These are phyloP conservation scores for Brenthis daphne DNA, from an alignment of 2,888 invertebrate genomes.

Conservation along the genomic window DNA sequence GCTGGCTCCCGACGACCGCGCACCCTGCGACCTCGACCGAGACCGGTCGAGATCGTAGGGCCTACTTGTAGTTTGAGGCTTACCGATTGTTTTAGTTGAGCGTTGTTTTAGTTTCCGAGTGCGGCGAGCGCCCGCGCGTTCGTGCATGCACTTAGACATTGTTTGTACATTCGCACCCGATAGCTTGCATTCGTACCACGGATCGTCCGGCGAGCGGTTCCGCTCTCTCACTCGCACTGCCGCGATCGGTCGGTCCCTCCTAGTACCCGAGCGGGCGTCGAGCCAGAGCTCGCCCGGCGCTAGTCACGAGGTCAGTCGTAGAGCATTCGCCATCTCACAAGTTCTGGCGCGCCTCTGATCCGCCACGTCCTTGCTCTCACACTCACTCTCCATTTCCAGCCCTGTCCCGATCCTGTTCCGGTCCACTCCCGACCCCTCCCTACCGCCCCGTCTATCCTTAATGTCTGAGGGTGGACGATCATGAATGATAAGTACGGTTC, in stretches of 20 bases:
- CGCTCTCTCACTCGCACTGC: conserved; percentile 70
- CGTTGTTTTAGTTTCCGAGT: conserved; percentile 81
- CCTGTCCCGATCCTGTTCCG: conserved; percentile 35
- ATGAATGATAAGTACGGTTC: neutral
- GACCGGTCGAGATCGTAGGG: conserved; percentile 81
- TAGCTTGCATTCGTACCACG: conserved; percentile 78
- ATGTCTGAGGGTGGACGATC: conserved; percentile 10
- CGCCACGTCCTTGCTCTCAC: conserved; percentile 37
- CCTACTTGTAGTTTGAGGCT: conserved; percentile 83
- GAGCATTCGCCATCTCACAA: conserved; percentile 82
- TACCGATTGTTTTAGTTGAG: conserved; percentile 83
- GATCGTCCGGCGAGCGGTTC: conserved; percentile 77
- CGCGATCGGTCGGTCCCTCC: conserved; percentile 58
- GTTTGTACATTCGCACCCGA: conserved; percentile 80
- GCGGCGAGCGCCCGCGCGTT: conserved; percentile 78
- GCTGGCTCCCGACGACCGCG: conserved; percentile 76
- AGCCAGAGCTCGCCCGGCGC: conserved; percentile 63
- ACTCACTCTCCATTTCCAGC: conserved; percentile 37
- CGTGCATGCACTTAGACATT: conserved; percentile 81
- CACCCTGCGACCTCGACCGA: conserved; percentile 66
- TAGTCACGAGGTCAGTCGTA: conserved; percentile 77
- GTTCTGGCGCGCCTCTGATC: conserved; percentile 69
- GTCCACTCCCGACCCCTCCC: conserved; percentile 42
- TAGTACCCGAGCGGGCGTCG: conserved; percentile 66
- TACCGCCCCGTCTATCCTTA: neutral